A percentile compares a stretch with the other conserved stretches of the same genome.
Evolutionary conservation across 1,140 invertebrate species (phyloP).

Genomic region (Andricus grossulariae): DNA sequence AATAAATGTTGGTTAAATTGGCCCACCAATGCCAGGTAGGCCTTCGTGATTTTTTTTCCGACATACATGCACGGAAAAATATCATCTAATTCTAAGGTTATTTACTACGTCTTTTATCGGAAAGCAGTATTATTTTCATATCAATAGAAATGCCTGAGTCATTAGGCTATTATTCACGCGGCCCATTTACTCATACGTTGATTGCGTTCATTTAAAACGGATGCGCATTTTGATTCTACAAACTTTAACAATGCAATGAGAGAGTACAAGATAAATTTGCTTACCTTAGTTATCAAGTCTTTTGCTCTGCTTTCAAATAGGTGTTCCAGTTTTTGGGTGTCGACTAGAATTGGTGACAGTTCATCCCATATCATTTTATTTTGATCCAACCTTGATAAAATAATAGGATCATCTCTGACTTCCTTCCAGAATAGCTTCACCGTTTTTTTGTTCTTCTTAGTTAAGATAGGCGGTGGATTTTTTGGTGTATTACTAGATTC

Average conservation of each 20-base stretch:
- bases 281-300: constrained; percentile 95
- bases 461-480: constrained; percentile 65
- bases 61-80: too few species aligned
- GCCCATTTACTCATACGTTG: background rate
- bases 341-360: constrained; percentile 87
- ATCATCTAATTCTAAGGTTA: too few species aligned
- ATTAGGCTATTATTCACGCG: background rate
- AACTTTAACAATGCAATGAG: constrained; percentile 21
- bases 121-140: too few species aligned
- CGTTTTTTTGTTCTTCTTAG: constrained; percentile 97
- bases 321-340: constrained; percentile 96
- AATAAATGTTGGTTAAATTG: too few species aligned
- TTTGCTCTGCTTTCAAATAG: constrained; percentile 97
- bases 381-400: constrained; percentile 80
- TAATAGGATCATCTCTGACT: constrained; percentile 89
- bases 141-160: too few species aligned
- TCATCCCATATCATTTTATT: constrained; percentile 96
- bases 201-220: constrained; percentile 34
- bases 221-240: constrained; percentile 17
- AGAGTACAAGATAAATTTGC: constrained; percentile 29
- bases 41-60: too few species aligned
- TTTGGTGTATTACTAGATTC: constrained; percentile 59
- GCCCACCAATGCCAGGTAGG: too few species aligned
- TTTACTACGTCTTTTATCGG: too few species aligned
- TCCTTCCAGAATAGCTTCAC: constrained; percentile 99